Evolutionary conservation across 1,140 invertebrate genomes (phyloP).

Genomic region (Charaxes varanes): DNA sequence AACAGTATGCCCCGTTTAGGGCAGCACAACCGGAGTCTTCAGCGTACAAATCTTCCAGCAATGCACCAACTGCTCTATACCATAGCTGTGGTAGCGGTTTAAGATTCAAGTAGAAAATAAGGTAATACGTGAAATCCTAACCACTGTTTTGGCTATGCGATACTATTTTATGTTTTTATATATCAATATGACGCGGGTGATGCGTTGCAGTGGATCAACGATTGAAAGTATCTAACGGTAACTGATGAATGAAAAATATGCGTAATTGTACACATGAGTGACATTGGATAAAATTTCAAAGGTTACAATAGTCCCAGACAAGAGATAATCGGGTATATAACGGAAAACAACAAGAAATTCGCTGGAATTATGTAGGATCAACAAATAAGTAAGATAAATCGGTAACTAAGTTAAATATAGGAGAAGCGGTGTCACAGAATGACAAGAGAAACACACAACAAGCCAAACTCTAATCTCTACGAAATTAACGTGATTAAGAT

Average conservation of each 20-base stretch:
- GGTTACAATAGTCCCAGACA: too few relatives aligned
- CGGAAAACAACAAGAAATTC: slow-evolving; percentile 18
- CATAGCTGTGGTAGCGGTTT: slow-evolving; percentile 77
- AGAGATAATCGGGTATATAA: slow-evolving; percentile 5
- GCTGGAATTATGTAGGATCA: slow-evolving; percentile 19
- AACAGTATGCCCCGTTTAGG: slow-evolving; percentile 82
- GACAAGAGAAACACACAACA: slow-evolving; percentile 35
- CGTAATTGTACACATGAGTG: too few relatives aligned
- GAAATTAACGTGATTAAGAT: slow-evolving; percentile 37
- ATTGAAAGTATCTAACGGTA: too few relatives aligned
- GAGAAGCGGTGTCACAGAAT: slow-evolving; percentile 28
- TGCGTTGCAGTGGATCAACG: too few relatives aligned
- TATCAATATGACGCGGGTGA: too few relatives aligned
- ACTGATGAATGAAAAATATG: too few relatives aligned
- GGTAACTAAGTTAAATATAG: slow-evolving; percentile 30
- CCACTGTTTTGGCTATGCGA: too few relatives aligned
- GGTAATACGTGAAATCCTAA: too few relatives aligned
- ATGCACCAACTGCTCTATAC: slow-evolving; percentile 81
- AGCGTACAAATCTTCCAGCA: slow-evolving; percentile 86
- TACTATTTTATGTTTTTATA: too few relatives aligned
- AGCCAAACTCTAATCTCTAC: slow-evolving; percentile 30
- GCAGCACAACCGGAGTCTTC: slow-evolving; percentile 81
- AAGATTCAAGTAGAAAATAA: too few relatives aligned
- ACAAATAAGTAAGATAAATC: slow-evolving; percentile 39
- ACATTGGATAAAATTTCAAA: too few relatives aligned